These are phyloP conservation scores for Aplodontia rufa DNA, from an alignment of 2,113 vertebrate genomes.

Conservation along the genomic window DNA sequence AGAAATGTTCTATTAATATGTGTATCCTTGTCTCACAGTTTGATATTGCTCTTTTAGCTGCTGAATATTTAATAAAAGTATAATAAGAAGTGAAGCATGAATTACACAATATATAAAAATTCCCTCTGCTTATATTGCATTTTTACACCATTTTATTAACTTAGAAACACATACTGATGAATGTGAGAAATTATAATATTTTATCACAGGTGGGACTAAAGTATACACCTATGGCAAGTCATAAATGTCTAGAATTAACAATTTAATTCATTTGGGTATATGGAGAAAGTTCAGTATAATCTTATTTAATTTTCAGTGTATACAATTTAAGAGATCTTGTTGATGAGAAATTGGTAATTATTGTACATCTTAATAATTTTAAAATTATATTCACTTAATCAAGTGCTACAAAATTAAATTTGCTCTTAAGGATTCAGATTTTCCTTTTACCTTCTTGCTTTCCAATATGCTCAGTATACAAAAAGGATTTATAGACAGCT, in stretches of 20 bases:
- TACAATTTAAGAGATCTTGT: neutral
- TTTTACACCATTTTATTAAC: slow-evolving; percentile 6
- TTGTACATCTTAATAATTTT: neutral
- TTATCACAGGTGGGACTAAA: neutral
- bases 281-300: neutral
- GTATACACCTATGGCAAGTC: neutral
- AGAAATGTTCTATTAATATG: slow-evolving; percentile 54
- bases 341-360: neutral
- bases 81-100: neutral
- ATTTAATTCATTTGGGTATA: neutral
- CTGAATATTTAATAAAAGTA: slow-evolving; percentile 51
- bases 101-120: neutral
- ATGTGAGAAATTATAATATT: neutral
- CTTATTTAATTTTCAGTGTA: slow-evolving; percentile 19
- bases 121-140: neutral
- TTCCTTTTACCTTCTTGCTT: neutral
- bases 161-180: slow-evolving; percentile 20
- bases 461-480: neutral
- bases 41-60: slow-evolving; percentile 8
- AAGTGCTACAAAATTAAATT: slow-evolving; percentile 20
- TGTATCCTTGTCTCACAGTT: neutral
- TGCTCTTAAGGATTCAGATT: neutral
- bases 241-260: slow-evolving; percentile 21
- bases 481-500: neutral
- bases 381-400: neutral